These are phyloP conservation scores for Falco cherrug DNA, from an alignment of 2,797 vertebrate species.

Conservation along the genomic window DNA sequence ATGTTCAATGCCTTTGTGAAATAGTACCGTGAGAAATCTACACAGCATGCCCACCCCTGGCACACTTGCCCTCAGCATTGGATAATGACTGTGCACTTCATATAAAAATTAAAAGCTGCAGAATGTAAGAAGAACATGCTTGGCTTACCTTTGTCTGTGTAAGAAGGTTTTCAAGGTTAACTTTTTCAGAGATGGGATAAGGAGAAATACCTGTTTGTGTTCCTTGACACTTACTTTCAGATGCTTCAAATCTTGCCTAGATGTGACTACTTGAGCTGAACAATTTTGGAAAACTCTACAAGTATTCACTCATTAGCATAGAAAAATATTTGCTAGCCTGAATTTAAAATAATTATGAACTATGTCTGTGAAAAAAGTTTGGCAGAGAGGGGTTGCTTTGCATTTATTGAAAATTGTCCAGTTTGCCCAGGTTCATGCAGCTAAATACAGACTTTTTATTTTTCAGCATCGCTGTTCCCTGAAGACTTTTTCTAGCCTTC, in stretches of 20 bases:
- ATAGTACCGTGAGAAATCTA: neutral
- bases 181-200: neutral
- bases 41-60: neutral
- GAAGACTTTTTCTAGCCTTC: neutral
- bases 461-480: neutral
- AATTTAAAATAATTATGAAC: neutral
- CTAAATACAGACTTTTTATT: neutral
- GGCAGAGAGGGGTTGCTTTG: neutral
- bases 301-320: neutral
- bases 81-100: neutral
- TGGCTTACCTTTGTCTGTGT: neutral
- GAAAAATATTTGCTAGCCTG: neutral
- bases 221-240: neutral
- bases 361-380: neutral
- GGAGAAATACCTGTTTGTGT: neutral
- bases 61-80: neutral
- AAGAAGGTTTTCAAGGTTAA: neutral
- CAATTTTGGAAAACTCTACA: neutral
- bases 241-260: neutral
- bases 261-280: neutral
- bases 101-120: slow-evolving; percentile 20
- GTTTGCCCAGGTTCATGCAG: neutral
- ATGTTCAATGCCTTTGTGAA: neutral
- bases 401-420: neutral
- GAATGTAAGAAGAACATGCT: neutral